A percentile compares a stretch with the other conserved stretches of the same genome.
These are phyloP conservation scores for Lepidurus apus DNA, from an alignment of 1,140 invertebrate genomes.

Conservation along the genomic window DNA sequence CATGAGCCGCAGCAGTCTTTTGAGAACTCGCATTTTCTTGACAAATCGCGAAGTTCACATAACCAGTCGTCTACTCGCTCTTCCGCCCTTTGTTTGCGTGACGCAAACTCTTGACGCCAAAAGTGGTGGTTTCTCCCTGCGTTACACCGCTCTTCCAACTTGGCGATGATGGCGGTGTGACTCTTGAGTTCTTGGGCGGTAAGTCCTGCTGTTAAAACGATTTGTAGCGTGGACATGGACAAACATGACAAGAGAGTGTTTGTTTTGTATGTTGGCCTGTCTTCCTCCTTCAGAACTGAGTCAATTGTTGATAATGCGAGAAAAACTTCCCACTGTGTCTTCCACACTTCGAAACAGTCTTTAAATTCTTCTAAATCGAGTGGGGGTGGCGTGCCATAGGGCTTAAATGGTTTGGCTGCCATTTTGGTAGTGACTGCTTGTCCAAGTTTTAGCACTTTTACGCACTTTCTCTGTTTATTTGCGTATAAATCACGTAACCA, in stretches of 20 bases:
- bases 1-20: slow-evolving; percentile 24
- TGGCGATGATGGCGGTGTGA: slow-evolving; percentile 13
- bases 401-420: too few relatives aligned
- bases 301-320: slow-evolving; percentile 29
- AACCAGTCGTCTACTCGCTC: slow-evolving; percentile 24
- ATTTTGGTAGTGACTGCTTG: neutral
- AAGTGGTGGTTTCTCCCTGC: slow-evolving; percentile 25
- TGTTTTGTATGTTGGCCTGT: slow-evolving; percentile 24
- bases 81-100: slow-evolving; percentile 15
- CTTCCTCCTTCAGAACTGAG: neutral
- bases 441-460: neutral
- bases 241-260: slow-evolving; percentile 25
- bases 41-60: slow-evolving; percentile 17
- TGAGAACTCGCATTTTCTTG: slow-evolving; percentile 16
- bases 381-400: too few relatives aligned
- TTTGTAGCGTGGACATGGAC: neutral
- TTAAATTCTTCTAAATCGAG: too few relatives aligned
- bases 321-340: too few relatives aligned
- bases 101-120: slow-evolving; percentile 25
- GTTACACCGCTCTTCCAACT: slow-evolving; percentile 26
- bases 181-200: neutral
- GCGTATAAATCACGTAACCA: neutral
- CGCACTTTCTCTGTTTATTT: neutral
- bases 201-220: slow-evolving; percentile 15
- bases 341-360: too few relatives aligned